A percentile compares a stretch with the other conserved stretches of the same genome.
Evolutionary conservation across 1,140 invertebrate genomes (phyloP).

Genomic region (Apis florea): DNA sequence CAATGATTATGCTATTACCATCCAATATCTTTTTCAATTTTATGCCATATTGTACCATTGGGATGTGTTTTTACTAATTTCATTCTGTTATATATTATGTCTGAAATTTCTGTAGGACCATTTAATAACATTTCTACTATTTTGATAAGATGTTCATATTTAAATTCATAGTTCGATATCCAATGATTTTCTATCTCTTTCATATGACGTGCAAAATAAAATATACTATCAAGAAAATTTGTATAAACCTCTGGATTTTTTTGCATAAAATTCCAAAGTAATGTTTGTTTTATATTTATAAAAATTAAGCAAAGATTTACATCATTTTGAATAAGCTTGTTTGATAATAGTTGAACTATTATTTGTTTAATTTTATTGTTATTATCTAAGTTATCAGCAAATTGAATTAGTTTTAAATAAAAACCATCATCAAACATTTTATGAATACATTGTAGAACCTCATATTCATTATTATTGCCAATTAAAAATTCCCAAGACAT

Average conservation of each 20-base stretch:
- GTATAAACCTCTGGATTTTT: constrained; percentile 78
- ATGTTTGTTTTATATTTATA: constrained; percentile 75
- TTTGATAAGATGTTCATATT: constrained; percentile 78
- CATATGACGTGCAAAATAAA: constrained; percentile 81
- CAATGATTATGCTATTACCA: constrained; percentile 44
- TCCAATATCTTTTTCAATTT: constrained; percentile 66
- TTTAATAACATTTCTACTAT: constrained; percentile 75
- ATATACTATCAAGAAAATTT: constrained; percentile 80
- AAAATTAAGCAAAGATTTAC: constrained; percentile 77
- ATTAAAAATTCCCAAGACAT: constrained; percentile 73
- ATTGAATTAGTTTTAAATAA: constrained; percentile 62
- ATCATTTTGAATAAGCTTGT: constrained; percentile 77
- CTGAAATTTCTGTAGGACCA: constrained; percentile 55
- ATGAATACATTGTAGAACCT: constrained; percentile 68
- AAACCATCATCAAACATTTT: constrained; percentile 72
- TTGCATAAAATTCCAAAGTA: constrained; percentile 76
- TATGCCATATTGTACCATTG: constrained; percentile 71
- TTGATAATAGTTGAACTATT: constrained; percentile 78
- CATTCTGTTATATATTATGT: constrained; percentile 64
- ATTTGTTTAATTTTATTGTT: constrained; percentile 73
- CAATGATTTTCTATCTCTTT: constrained; percentile 69
- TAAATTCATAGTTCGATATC: constrained; percentile 76
- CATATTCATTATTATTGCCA: constrained; percentile 65
- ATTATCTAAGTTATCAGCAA: constrained; percentile 61
- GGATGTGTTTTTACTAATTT: constrained; percentile 66